These are phyloP conservation scores for Cyphomyrus plagiostoma DNA, from an alignment of 2,113 vertebrate genomes.

Conservation along the genomic window DNA sequence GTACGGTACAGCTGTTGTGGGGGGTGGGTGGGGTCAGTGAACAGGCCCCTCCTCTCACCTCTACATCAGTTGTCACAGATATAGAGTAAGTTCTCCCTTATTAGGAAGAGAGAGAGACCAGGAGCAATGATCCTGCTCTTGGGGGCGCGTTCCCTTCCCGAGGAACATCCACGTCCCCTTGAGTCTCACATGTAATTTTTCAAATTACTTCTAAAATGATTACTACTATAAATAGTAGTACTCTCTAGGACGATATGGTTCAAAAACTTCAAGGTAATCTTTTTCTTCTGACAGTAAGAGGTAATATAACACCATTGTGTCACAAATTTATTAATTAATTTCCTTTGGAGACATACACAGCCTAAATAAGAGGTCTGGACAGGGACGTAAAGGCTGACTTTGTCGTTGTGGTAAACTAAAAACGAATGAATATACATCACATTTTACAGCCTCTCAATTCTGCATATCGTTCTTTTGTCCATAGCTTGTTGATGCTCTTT, in stretches of 20 bases:
- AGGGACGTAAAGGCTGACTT: background rate
- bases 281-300: background rate
- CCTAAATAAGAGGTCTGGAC: background rate
- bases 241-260: background rate
- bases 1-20: background rate
- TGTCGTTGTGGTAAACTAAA: background rate
- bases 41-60: background rate
- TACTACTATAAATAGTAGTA: slow-evolving; percentile 4
- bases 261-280: slow-evolving; percentile 8
- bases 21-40: background rate
- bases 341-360: background rate
- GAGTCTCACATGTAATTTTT: background rate
- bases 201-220: slow-evolving; percentile 4
- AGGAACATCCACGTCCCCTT: background rate
- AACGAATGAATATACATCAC: background rate
- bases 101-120: background rate
- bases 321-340: background rate
- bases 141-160: background rate
- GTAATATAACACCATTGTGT: background rate
- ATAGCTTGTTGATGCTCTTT: slow-evolving; percentile 19
- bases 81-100: background rate
- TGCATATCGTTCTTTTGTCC: background rate
- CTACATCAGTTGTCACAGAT: background rate
- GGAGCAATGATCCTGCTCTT: background rate
- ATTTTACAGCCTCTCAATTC: background rate